Percentiles rank a stretch among this genome's conserved stretches.
phyloP scores from a whole-genome alignment of 2,888 invertebrate species.

The Archips xylosteana region DNA sequence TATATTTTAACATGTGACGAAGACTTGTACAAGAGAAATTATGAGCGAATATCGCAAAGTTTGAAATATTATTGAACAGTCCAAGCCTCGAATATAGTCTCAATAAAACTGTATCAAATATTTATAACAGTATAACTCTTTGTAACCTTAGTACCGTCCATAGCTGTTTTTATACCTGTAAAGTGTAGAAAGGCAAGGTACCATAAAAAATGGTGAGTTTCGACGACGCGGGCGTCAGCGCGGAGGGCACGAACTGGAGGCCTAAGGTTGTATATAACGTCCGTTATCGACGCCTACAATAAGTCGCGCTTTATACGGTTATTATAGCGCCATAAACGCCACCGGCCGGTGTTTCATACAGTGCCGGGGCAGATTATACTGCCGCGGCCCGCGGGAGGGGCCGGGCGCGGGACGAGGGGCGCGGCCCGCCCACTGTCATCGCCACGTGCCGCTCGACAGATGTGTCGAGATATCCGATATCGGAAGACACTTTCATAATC shows the following conservation, averaged over 20 bases:
- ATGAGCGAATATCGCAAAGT: too few relatives aligned
- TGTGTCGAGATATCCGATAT: constrained; percentile 84
- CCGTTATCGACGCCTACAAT: constrained; percentile 84
- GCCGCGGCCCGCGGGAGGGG: constrained; percentile 70
- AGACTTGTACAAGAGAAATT: too few relatives aligned
- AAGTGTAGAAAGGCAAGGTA: constrained; percentile 44
- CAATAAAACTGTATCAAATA: neutral
- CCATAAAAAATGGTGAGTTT: constrained; percentile 58
- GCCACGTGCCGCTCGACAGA: constrained; percentile 82
- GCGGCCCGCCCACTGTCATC: constrained; percentile 74
- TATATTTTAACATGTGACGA: too few relatives aligned
- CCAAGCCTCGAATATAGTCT: neutral
- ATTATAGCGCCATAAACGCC: constrained; percentile 85
- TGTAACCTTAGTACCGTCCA: constrained; percentile 4
- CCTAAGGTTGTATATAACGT: constrained; percentile 76
- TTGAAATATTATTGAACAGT: neutral
- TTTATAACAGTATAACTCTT: constrained; percentile 5
- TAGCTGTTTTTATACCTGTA: constrained; percentile 1
- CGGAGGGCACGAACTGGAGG: constrained; percentile 65
- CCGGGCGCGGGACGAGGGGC: constrained; percentile 45
- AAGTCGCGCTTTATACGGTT: constrained; percentile 85
- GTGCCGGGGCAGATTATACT: constrained; percentile 82
- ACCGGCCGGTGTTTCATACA: constrained; percentile 85
- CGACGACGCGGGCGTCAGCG: constrained; percentile 43
- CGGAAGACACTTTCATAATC: constrained; percentile 85